Evolutionary conservation across 2,797 vertebrate genomes (phyloP).

Genomic region (Orestias chungarensis): DNA sequence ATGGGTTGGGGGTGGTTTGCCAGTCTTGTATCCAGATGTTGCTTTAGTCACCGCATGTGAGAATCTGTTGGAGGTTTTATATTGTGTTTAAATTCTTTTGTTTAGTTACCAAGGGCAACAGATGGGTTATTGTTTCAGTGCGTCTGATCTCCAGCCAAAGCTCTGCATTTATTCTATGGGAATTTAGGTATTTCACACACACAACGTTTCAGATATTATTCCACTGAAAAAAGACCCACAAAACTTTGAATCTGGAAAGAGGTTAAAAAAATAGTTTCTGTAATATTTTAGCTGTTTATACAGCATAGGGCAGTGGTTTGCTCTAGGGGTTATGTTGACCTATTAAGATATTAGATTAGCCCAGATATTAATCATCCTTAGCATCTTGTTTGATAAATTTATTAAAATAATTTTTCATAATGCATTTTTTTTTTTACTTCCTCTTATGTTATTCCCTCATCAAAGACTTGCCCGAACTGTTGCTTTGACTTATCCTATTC

Average conservation of each 20-base stretch:
- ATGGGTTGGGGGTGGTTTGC: constrained; percentile 8
- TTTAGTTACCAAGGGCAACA: constrained; percentile 52
- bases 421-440: too few species aligned
- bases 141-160: constrained; percentile 35
- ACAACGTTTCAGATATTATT: constrained; percentile 16
- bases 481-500: too few species aligned
- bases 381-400: constrained; percentile 8
- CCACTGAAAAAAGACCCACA: constrained; percentile 30
- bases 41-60: constrained; percentile 43
- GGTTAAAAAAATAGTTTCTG: constrained; percentile 8
- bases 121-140: constrained; percentile 27
- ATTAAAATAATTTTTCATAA: too few species aligned
- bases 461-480: too few species aligned
- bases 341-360: background rate
- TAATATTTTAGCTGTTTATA: constrained; percentile 14
- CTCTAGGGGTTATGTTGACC: too few species aligned
- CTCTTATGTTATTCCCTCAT: too few species aligned
- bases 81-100: constrained; percentile 35
- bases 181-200: constrained; percentile 22
- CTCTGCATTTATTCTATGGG: constrained; percentile 14
- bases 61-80: background rate
- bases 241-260: constrained; percentile 17
- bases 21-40: constrained; percentile 64
- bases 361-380: constrained; percentile 2
- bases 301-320: background rate